These are phyloP conservation scores for Spizaetus ornatus DNA, from an alignment of 2,113 vertebrate genomes.

Conservation along the genomic window DNA sequence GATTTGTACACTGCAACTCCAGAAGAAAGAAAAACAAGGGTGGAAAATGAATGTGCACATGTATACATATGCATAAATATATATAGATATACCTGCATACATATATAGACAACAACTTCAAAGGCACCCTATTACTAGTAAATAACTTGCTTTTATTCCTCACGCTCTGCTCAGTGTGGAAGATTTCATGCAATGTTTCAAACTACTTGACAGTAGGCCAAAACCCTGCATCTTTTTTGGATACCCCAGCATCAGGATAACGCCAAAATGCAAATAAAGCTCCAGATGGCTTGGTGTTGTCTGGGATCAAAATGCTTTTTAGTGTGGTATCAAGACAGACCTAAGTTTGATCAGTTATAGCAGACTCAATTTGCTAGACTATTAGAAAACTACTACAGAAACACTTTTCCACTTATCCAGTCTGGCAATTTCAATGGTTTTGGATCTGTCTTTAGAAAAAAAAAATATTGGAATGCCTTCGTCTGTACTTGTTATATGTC, in stretches of 20 bases:
- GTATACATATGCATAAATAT: background rate
- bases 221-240: background rate
- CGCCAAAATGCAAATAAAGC: background rate
- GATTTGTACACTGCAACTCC: background rate
- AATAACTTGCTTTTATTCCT: background rate
- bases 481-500: background rate
- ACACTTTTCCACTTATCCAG: background rate
- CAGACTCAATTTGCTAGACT: background rate
- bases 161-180: background rate
- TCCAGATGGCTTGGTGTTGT: background rate
- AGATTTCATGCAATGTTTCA: background rate
- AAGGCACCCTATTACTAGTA: background rate
- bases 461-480: background rate
- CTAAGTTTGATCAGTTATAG: background rate
- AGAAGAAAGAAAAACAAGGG: background rate
- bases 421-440: background rate
- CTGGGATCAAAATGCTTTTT: background rate
- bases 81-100: background rate
- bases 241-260: background rate
- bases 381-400: background rate
- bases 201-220: background rate
- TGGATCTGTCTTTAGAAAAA: background rate
- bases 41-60: background rate
- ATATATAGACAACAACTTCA: background rate
- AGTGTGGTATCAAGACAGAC: background rate